These are phyloP conservation scores for Petromus typicus DNA, from an alignment of 2,113 vertebrate genomes.

Conservation along the genomic window DNA sequence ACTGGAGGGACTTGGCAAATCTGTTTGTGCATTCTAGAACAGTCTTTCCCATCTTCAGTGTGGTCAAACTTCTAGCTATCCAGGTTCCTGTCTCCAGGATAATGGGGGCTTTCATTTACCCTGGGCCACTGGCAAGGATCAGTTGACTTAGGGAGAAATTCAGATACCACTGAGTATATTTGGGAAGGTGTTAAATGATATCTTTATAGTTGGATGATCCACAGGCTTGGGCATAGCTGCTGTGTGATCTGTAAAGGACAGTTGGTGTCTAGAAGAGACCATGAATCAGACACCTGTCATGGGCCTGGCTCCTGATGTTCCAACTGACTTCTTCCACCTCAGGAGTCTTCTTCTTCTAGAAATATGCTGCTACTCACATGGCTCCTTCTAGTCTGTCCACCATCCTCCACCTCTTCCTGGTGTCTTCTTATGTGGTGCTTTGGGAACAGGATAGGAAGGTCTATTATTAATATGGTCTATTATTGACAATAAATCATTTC, in stretches of 20 bases:
- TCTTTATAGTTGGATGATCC: not conserved
- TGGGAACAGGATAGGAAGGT: not conserved
- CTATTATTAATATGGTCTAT: not conserved
- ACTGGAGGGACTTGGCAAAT: not conserved
- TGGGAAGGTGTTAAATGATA: not conserved
- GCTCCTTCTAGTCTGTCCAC: not conserved
- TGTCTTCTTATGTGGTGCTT: not conserved
- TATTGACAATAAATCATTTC: not conserved
- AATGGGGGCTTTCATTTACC: not conserved
- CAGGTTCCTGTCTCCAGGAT: not conserved
- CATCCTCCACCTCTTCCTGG: not conserved
- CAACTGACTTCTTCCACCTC: not conserved
- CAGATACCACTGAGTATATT: not conserved
- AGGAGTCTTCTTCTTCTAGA: not conserved
- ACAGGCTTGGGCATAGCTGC: not conserved
- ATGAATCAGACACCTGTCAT: fast-evolving
- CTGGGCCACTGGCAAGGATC: not conserved
- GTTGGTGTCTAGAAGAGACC: not conserved
- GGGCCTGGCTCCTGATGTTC: not conserved
- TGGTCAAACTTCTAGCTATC: not conserved
- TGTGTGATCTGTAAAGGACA: not conserved
- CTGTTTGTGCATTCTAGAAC: not conserved
- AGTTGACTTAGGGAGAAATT: not conserved
- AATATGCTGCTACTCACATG: not conserved
- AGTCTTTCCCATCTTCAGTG: not conserved